A percentile compares a stretch with the other conserved stretches of the same genome.
phyloP scores from a whole-genome alignment of 2,113 vertebrate species.

The Channa maculata region DNA sequence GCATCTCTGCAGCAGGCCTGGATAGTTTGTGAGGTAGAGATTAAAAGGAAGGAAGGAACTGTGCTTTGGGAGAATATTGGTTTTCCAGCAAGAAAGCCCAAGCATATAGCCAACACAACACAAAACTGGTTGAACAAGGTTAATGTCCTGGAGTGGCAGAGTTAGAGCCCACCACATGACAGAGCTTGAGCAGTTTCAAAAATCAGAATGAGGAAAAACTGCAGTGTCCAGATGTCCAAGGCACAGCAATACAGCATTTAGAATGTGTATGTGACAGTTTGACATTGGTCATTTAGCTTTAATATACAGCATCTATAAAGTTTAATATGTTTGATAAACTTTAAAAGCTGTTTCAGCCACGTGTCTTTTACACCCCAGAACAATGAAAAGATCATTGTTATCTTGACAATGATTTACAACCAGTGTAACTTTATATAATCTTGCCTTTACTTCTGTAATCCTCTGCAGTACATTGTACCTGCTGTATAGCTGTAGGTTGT shows the following conservation, averaged over 20 bases:
- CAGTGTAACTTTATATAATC: slow-evolving; percentile 12
- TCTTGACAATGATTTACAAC: slow-evolving; percentile 23
- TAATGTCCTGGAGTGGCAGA: no score
- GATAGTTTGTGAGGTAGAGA: no score
- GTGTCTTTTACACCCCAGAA: slow-evolving; percentile 9
- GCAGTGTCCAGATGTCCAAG: no score
- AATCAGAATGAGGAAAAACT: no score
- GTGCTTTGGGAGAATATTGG: no score
- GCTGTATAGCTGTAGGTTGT: slow-evolving; percentile 23
- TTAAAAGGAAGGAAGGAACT: no score
- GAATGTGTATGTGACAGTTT: not conserved
- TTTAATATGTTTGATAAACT: slow-evolving; percentile 6
- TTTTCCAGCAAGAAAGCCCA: no score
- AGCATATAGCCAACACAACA: no score
- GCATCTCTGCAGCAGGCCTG: no score
- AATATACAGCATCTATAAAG: not conserved
- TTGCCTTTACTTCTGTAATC: slow-evolving; percentile 40
- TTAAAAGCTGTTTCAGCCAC: slow-evolving; percentile 17
- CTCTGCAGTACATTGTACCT: slow-evolving; percentile 34
- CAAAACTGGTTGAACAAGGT: no score
- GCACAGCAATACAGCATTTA: not conserved
- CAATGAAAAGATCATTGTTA: slow-evolving; percentile 13
- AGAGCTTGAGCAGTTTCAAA: no score
- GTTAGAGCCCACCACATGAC: no score
- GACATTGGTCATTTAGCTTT: not conserved